These are phyloP conservation scores for Ooceraea biroi DNA, from an alignment of 1,140 invertebrate species.

Conservation along the genomic window DNA sequence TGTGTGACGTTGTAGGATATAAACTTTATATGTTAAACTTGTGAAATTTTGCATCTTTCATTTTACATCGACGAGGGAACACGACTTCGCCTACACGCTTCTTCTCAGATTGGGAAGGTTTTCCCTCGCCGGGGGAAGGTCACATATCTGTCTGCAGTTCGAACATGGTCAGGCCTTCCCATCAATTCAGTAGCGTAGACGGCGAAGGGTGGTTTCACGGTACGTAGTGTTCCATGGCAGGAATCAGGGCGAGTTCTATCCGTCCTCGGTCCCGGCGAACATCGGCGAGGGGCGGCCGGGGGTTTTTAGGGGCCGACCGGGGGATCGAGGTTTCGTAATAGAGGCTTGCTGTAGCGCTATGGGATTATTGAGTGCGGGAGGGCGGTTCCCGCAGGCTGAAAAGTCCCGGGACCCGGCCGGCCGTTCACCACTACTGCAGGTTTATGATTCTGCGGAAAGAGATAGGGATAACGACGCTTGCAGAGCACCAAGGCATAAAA, in stretches of 20 bases:
- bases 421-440: conserved; percentile 77
- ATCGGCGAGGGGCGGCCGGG: conserved; percentile 42
- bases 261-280: conserved; percentile 50
- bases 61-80: not conserved
- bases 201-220: conserved; percentile 72
- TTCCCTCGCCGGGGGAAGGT: conserved; percentile 54
- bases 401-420: conserved; percentile 81
- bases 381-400: conserved; percentile 76
- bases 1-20: not conserved
- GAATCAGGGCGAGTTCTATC: conserved; percentile 61
- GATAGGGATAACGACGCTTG: conserved; percentile 50
- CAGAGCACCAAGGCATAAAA: conserved; percentile 23
- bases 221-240: conserved; percentile 51
- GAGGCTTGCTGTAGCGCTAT: conserved; percentile 77
- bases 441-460: conserved; percentile 77
- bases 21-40: not conserved
- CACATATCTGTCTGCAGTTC: conserved; percentile 72
- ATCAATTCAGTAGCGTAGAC: conserved; percentile 75
- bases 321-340: conserved; percentile 75
- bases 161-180: conserved; percentile 76
- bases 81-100: not conserved
- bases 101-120: conserved; percentile 37
- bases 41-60: not conserved
- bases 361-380: conserved; percentile 81
- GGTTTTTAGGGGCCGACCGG: conserved; percentile 60